These are phyloP conservation scores for Darevskia nairensis DNA, from an alignment of 2,797 vertebrate species.

Conservation along the genomic window DNA sequence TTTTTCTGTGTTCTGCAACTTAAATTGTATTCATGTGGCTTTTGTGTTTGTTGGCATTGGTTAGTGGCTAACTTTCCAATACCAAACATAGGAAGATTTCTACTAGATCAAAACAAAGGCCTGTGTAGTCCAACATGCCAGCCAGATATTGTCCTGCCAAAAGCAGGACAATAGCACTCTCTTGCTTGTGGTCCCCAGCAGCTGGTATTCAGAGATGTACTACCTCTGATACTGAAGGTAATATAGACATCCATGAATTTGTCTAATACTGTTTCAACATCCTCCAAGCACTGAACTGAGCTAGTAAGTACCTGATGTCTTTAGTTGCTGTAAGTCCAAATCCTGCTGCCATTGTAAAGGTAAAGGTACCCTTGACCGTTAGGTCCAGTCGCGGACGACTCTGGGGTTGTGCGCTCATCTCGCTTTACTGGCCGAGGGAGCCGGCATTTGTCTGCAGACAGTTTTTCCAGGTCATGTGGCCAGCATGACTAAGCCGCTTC, in stretches of 20 bases:
- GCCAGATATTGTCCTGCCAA: background rate
- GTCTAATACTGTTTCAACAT: background rate
- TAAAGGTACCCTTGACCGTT: no score
- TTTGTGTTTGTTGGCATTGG: background rate
- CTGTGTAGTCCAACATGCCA: background rate
- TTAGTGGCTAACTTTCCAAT: conserved; percentile 22
- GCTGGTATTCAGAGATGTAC: background rate
- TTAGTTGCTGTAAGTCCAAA: conserved; percentile 25
- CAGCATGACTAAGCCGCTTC: no score
- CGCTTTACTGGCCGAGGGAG: no score
- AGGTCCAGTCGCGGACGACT: no score
- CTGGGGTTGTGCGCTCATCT: no score
- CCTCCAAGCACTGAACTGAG: conserved; percentile 45
- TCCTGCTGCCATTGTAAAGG: background rate
- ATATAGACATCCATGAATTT: background rate
- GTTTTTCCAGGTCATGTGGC: no score
- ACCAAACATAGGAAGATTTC: background rate
- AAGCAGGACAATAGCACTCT: background rate
- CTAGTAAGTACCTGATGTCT: conserved; percentile 48
- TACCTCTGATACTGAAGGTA: no score
- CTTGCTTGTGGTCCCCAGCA: background rate
- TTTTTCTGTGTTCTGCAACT: conserved; percentile 46
- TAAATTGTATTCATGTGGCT: conserved; percentile 50
- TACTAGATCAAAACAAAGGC: background rate
- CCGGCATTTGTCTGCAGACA: no score